Evolutionary conservation across 2,888 invertebrate species (phyloP).

Genomic region (Drosophila siamana): DNA sequence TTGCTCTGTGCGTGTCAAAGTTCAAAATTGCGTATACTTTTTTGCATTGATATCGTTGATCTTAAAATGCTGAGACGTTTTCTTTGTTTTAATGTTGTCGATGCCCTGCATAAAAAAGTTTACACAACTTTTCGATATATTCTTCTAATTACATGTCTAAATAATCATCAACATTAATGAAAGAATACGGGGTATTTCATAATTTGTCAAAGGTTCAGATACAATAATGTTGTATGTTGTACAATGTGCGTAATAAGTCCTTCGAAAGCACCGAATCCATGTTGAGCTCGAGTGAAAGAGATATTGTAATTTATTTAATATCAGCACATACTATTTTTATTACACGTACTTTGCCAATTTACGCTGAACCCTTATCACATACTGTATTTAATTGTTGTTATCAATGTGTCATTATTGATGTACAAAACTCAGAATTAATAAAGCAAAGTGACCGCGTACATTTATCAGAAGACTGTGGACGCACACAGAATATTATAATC

Average conservation of each 20-base stretch:
- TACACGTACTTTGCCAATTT: constrained; percentile 7
- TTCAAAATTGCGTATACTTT: constrained; percentile 56
- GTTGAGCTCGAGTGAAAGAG: too few species aligned
- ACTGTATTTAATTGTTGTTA: constrained; percentile 1
- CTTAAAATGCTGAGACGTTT: constrained; percentile 19
- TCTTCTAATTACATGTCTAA: too few species aligned
- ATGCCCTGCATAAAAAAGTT: background rate
- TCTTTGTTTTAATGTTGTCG: constrained; percentile 17
- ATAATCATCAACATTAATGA: too few species aligned
- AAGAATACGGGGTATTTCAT: too few species aligned
- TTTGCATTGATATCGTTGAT: constrained; percentile 31
- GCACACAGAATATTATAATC: background rate
- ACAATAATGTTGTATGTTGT: too few species aligned
- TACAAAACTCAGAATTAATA: constrained; percentile 23
- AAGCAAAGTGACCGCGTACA: constrained; percentile 20
- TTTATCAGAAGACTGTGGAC: constrained; percentile 10
- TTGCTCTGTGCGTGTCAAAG: constrained; percentile 33
- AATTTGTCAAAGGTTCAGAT: too few species aligned
- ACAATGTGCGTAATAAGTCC: too few species aligned
- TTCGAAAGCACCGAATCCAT: too few species aligned
- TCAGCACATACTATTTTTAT: background rate
- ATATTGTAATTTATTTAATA: background rate
- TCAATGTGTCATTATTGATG: constrained; percentile 18
- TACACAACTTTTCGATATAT: background rate
- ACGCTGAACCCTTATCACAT: background rate